Conservation (phyloP, 2,888 invertebrate species). For the Chrysotoxum bicinctum region DNA sequence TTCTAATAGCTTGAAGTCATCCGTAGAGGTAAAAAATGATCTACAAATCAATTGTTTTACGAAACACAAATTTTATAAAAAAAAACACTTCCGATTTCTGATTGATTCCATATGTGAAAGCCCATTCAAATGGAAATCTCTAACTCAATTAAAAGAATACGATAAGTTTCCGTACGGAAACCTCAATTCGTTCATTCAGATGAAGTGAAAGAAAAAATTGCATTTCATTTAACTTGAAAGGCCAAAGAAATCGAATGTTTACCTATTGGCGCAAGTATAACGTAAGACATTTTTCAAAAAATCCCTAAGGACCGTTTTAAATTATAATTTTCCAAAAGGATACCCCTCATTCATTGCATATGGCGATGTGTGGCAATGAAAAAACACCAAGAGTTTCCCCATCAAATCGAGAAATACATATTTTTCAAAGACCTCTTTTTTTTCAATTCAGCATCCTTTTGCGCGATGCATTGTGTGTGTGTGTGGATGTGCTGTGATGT, state of each 20-base stretch:
- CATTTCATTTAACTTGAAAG: slow-evolving; percentile 43
- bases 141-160: slow-evolving; percentile 71
- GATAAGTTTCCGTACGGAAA: slow-evolving; percentile 17
- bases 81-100: background rate
- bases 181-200: slow-evolving; percentile 40
- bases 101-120: slow-evolving; percentile 2
- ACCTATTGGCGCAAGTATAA: slow-evolving; percentile 62
- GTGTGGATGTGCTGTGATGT: background rate
- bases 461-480: background rate
- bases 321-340: slow-evolving; percentile 45
- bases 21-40: too few relatives aligned
- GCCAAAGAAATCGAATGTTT: slow-evolving; percentile 46
- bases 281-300: slow-evolving; percentile 58
- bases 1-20: too few relatives aligned
- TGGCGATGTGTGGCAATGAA: slow-evolving; percentile 31
- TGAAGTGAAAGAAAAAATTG: slow-evolving; percentile 51
- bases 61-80: background rate
- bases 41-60: too few relatives aligned
- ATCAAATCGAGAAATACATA: background rate
- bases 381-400: slow-evolving; percentile 66
- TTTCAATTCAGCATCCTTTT: background rate
- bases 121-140: slow-evolving; percentile 56
- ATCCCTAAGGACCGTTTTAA: slow-evolving; percentile 63
- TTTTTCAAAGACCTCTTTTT: slow-evolving; percentile 5
- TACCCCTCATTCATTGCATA: slow-evolving; percentile 38